These are phyloP conservation scores for Adelphocoris suturalis DNA, from an alignment of 2,888 invertebrate genomes.

Conservation along the genomic window DNA sequence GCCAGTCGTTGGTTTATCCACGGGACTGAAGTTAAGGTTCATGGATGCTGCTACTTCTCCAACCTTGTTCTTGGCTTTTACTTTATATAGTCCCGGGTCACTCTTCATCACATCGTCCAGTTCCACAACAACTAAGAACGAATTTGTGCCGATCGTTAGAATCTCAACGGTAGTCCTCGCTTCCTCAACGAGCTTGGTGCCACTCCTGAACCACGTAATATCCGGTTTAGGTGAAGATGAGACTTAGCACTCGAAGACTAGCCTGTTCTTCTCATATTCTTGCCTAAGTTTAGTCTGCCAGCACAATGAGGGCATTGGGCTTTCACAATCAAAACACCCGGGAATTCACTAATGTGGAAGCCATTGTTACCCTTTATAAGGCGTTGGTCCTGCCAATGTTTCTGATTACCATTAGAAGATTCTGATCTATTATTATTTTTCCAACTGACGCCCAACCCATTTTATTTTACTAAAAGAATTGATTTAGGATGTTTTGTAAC, in stretches of 20 bases:
- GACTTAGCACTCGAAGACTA: slow-evolving; percentile 96
- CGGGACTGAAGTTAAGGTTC: slow-evolving; percentile 98
- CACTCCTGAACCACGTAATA: slow-evolving; percentile 94
- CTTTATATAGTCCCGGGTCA: slow-evolving; percentile 97
- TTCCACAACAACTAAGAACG: slow-evolving; percentile 94
- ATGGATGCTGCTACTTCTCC: slow-evolving; percentile 98
- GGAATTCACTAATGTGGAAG: no score
- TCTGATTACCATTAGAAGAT: no score
- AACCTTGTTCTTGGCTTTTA: slow-evolving; percentile 97
- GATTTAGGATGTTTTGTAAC: no score
- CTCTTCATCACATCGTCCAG: slow-evolving; percentile 97
- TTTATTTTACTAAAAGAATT: no score
- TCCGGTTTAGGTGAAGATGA: slow-evolving; percentile 93
- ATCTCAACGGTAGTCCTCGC: slow-evolving; percentile 92
- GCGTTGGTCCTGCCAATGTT: no score
- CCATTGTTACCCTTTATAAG: no score
- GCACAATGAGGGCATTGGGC: no score
- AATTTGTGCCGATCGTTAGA: slow-evolving; percentile 90
- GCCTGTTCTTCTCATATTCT: slow-evolving; percentile 96
- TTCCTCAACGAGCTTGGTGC: slow-evolving; percentile 90
- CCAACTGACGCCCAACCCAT: no score
- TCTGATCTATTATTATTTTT: no score
- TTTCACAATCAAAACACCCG: no score
- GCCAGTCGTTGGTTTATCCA: no score
- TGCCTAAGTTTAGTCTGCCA: slow-evolving; percentile 97